These are phyloP conservation scores for Eurypyga helias DNA, from an alignment of 2,113 vertebrate genomes.

Conservation along the genomic window DNA sequence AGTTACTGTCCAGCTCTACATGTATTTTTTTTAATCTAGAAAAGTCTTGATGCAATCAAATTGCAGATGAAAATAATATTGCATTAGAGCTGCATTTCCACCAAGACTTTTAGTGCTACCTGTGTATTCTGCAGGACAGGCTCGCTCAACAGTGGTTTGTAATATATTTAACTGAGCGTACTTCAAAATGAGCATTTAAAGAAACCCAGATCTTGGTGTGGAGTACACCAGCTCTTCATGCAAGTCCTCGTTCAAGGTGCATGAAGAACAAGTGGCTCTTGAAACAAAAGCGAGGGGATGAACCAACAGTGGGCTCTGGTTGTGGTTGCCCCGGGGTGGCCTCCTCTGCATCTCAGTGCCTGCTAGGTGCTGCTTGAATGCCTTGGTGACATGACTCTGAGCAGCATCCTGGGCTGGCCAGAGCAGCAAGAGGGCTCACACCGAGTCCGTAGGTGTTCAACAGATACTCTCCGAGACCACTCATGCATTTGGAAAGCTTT, in stretches of 20 bases:
- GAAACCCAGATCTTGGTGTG: not conserved
- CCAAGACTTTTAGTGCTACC: not conserved
- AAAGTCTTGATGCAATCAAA: not conserved
- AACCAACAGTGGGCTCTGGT: fast-evolving
- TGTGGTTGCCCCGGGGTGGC: not conserved
- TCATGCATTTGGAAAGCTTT: not conserved
- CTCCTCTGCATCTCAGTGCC: not conserved
- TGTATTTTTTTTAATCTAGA: not conserved
- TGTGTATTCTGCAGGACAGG: not conserved
- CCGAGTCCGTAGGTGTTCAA: not conserved
- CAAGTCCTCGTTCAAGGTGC: not conserved
- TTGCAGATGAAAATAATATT: not conserved
- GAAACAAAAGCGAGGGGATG: not conserved
- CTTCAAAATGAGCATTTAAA: not conserved
- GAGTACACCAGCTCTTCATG: not conserved
- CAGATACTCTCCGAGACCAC: not conserved
- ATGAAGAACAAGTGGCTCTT: not conserved
- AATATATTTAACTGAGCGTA: not conserved
- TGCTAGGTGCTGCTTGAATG: not conserved
- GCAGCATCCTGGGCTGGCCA: not conserved
- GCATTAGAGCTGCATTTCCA: not conserved
- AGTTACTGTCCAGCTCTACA: not conserved
- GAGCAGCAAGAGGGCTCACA: not conserved
- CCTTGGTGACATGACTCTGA: fast-evolving
- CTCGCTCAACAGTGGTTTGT: not conserved